phyloP scores from a whole-genome alignment of 2,113 vertebrate species.

The Myotis davidii region DNA sequence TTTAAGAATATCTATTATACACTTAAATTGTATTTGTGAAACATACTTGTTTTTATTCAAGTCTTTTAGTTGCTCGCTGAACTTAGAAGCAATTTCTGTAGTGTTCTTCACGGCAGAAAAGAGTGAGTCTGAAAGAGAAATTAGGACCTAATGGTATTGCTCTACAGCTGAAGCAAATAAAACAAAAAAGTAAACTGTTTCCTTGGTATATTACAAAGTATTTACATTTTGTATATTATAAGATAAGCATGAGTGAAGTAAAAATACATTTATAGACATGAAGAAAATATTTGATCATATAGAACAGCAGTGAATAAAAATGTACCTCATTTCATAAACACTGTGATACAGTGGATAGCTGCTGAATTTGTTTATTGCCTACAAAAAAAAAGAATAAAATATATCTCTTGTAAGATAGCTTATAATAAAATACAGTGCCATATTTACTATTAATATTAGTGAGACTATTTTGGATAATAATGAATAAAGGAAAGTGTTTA shows the following conservation, averaged over 20 bases:
- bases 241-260: not conserved
- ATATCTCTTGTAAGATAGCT: constrained; percentile 15
- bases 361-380: constrained; percentile 91
- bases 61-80: constrained; percentile 86
- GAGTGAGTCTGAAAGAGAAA: constrained; percentile 87
- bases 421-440: not conserved
- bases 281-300: not conserved
- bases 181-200: not conserved
- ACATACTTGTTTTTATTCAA: constrained; percentile 90
- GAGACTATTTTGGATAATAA: not conserved
- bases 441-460: not conserved
- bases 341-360: constrained; percentile 96
- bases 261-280: not conserved
- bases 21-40: not conserved
- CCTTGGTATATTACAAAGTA: not conserved
- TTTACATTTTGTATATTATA: not conserved
- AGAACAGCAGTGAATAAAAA: not conserved
- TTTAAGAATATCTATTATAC: too few species aligned
- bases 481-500: not conserved
- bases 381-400: constrained; percentile 50
- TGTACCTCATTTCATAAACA: constrained; percentile 89
- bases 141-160: not conserved
- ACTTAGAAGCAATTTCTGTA: constrained; percentile 86
- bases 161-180: not conserved
- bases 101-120: constrained; percentile 94